phyloP scores from a whole-genome alignment of 2,797 vertebrate genomes.

The Myiotriccus ornatus region DNA sequence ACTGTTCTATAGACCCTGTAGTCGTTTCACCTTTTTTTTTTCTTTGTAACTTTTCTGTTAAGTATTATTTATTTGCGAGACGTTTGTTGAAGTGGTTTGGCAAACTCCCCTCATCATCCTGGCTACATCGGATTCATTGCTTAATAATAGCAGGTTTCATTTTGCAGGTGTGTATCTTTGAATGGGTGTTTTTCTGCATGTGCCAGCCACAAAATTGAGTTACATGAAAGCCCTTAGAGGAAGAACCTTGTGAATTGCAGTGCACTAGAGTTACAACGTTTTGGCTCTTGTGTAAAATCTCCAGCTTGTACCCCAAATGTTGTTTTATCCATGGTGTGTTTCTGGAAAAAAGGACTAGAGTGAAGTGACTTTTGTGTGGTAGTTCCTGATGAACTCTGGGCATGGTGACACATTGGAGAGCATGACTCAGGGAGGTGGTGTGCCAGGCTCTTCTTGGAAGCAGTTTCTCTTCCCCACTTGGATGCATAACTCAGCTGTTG shows the following conservation, averaged over 20 bases:
- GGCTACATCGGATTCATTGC: accelerated
- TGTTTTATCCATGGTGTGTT: accelerated
- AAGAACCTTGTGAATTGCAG: neutral
- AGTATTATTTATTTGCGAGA: neutral
- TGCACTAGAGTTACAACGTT: neutral
- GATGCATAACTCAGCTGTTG: neutral
- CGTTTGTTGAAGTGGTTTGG: neutral
- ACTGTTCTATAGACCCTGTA: neutral
- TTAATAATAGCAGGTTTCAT: accelerated
- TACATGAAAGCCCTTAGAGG: accelerated
- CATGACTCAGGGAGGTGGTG: accelerated
- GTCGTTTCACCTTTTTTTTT: neutral
- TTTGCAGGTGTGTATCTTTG: neutral
- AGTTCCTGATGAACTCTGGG: neutral
- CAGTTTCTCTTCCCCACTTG: neutral
- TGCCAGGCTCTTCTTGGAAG: neutral
- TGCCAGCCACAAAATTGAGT: neutral
- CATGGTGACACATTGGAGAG: accelerated
- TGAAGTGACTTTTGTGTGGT: neutral
- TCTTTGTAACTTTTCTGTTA: neutral
- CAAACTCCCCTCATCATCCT: neutral
- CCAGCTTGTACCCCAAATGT: neutral
- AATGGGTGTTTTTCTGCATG: neutral
- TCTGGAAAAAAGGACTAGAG: neutral
- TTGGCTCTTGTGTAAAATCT: neutral